Base-by-base conservation (phyloP, 2,888 invertebrate species). In the Prosopocoilus inquinatus region DNA sequence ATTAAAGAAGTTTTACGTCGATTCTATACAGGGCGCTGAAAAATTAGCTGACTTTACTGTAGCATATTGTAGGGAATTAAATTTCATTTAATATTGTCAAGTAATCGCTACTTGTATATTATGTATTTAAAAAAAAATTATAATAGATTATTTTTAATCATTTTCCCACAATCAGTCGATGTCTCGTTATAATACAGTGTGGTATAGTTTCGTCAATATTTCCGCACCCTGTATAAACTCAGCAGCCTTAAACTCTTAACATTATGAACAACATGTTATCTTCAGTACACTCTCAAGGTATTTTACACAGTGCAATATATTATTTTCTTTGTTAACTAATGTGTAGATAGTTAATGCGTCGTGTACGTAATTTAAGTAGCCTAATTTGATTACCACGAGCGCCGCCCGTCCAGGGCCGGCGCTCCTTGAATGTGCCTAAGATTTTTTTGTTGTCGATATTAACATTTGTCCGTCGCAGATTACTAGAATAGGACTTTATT, bases 361-460 rank as follows among this genome's bases (percentile, higher is more conserved):
- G 43, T 51, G 50, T 46, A 49, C 28, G 12, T 41, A 41, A 41
- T 46, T 36, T 55, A 57, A 53, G 57, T 57, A 57, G 57, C 52
- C 47, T 57, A 57, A 57, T 57, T 57, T 57, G 34, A 50, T 50
- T 55, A 55, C 57, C 49, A 57, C 53, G 34, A 49, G 53, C 53
- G 53, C 57, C 53, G 46, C 57, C 57, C 53, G 53, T 44, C 45
- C 32, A 57, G 43, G 52, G 49, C 53, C 49, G 52, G 53, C 53
- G 52, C 52, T 57, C 38, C 52, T 53, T 57, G 47, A 52, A 57
- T 57, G 57, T 57, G 57, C 57, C 57, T 57, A 57, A 57, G 57
- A 57, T 57, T 38, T 57, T 38, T 52, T 57, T 28, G 20, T 57
- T 53, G 48, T 52, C 53, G 44, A 53, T 49, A 56, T 51, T 47